Base-by-base conservation (phyloP, 2,113 vertebrate species). In the Chaetorhynchus papuensis region DNA sequence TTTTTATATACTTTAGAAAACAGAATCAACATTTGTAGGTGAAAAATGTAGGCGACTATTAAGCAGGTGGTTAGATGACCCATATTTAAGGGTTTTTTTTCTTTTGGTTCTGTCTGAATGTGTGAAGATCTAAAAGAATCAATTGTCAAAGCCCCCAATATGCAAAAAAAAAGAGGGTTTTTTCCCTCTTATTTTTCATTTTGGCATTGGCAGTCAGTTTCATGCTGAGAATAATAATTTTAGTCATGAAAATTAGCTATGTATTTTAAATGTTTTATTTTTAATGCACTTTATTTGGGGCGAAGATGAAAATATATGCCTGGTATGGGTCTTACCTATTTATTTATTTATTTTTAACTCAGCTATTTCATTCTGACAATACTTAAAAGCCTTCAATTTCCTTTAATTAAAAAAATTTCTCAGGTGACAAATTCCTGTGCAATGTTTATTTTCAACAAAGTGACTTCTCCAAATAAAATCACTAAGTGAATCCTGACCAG, bases 101-200 rank as follows among this genome's bases (percentile, higher is more conserved):
- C 1, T 44, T 90, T 37, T 57, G 11, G 1, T 54, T 45, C 21
- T 65, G 3, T 22, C 19, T 82, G 13, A 56, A 47, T 57, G 9
- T 65, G 19, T 42, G n/a, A 70, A 60, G 3, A 50, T 27, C 15
- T 50, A 44, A 57, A 84, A 22, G 3, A 61, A 37, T 35, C 5
- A 49, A 42, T 37, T 54, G 1, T 13, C 68, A 45, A 19, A 33
- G 10, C 4, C 5, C 10, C 2, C 1, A 14, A 15, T 3, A 11
- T 27, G 3, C 2, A 59, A 57, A 83, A 79, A 79, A 39, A 52
- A 65, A 21, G 4, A 6, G 1, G 0, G 12, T 10, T 14, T 15
- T 70, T 18, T 10, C 3, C 2, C 4, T 5, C 6, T 0, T 15
- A 5, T 49, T 54, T 92, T 66, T 59, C 10, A 26, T 59, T 70